Conservation (phyloP, 2,797 vertebrate species). For the Sebastolobus alascanus region DNA sequence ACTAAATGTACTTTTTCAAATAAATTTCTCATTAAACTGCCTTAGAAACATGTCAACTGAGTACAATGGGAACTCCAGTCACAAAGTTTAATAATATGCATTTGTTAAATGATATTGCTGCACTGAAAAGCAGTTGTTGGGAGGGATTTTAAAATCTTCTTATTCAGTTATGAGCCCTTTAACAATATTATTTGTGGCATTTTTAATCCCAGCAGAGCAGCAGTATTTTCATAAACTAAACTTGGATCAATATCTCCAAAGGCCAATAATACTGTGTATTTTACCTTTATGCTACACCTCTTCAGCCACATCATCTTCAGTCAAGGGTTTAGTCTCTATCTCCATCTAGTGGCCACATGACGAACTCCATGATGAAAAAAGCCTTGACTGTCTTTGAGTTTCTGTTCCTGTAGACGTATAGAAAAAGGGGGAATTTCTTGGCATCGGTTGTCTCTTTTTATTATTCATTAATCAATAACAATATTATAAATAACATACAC, state of each 20-base stretch:
- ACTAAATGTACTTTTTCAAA: no score
- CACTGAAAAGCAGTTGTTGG: no score
- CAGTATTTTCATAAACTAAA: neutral
- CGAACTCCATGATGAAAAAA: neutral
- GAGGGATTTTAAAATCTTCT: no score
- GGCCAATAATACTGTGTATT: neutral
- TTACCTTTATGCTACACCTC: neutral
- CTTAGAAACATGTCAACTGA: no score
- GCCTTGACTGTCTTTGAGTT: rapidly evolving
- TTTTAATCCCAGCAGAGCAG: neutral
- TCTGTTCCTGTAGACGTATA: neutral
- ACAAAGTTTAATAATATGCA: neutral
- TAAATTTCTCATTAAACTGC: no score
- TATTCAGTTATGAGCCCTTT: neutral
- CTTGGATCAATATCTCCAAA: neutral
- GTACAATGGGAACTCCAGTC: no score
- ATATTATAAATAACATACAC: slow-evolving; percentile 71
- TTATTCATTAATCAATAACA: slow-evolving; percentile 72
- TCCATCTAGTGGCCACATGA: slow-evolving; percentile 71
- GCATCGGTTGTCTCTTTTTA: slow-evolving; percentile 50
- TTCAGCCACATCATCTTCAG: neutral
- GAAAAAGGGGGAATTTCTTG: neutral
- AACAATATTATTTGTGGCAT: neutral
- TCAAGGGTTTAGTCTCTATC: slow-evolving; percentile 31
- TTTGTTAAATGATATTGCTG: neutral